Evolutionary conservation across 2,888 invertebrate species (phyloP).

Genomic region (Petrolisthes cinctipes): DNA sequence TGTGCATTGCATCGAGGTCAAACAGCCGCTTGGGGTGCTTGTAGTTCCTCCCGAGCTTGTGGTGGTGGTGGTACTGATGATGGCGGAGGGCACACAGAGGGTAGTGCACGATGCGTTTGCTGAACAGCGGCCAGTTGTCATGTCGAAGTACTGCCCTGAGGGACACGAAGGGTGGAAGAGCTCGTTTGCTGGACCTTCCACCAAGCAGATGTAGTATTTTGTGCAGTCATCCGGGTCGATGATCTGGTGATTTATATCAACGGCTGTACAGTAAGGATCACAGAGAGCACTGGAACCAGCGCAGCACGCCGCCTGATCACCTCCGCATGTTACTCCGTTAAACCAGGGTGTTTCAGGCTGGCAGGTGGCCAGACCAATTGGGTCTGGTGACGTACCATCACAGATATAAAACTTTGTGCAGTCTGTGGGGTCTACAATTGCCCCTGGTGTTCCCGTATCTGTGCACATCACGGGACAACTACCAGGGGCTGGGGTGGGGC

Average conservation of each 20-base stretch:
- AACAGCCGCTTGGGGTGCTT: not conserved
- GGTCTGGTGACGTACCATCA: not conserved
- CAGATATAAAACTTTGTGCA: not conserved
- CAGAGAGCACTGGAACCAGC: not conserved
- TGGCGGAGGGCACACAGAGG: not conserved
- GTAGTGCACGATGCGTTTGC: not conserved
- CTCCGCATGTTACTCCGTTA: not conserved
- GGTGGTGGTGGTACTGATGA: not conserved
- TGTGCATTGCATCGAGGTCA: not conserved
- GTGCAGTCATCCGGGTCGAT: conserved; percentile 68
- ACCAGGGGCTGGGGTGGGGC: not conserved
- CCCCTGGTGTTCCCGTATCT: not conserved
- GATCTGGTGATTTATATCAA: not conserved
- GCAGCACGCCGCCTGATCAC: not conserved
- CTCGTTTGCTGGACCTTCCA: conserved; percentile 63
- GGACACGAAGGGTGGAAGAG: conserved; percentile 13
- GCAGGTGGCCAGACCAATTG: not conserved
- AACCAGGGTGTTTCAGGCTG: not conserved
- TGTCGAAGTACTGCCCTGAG: conserved; percentile 4
- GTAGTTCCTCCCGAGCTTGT: not conserved
- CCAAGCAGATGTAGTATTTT: conserved; percentile 68
- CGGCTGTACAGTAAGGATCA: not conserved
- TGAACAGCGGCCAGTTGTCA: not conserved
- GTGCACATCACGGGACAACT: too few species aligned
- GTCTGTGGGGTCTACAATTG: not conserved